A percentile compares a stretch with the other conserved stretches of the same genome.
These are phyloP conservation scores for Patella pellucida DNA, from an alignment of 2,888 invertebrate genomes.

Conservation along the genomic window DNA sequence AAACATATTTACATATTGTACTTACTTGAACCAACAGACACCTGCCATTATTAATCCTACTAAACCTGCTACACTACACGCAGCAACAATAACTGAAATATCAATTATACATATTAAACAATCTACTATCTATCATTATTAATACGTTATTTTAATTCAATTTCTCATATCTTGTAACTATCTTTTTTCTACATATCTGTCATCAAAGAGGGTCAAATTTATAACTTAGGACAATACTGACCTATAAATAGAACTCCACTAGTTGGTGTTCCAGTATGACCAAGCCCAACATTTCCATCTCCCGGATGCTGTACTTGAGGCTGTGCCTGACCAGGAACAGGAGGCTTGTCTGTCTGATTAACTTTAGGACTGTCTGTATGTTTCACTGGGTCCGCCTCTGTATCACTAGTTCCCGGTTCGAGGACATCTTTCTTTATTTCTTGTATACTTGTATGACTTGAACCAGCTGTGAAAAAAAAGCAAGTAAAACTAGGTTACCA, in stretches of 20 bases:
- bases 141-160: too few relatives aligned
- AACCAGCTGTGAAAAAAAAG: neutral
- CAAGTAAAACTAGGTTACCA: too few relatives aligned
- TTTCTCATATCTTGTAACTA: too few relatives aligned
- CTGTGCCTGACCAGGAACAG: neutral
- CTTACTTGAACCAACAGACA: slow-evolving; percentile 77
- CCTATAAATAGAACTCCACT: neutral
- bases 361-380: neutral
- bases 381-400: neutral
- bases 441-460: neutral
- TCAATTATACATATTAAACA: slow-evolving; percentile 8
- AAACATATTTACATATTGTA: slow-evolving; percentile 21
- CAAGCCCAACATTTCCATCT: neutral
- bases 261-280: neutral
- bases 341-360: neutral
- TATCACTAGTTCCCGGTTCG: neutral
- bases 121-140: neutral
- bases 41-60: slow-evolving; percentile 76
- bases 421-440: slow-evolving; percentile 19
- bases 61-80: slow-evolving; percentile 75
- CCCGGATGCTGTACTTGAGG: neutral
- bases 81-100: slow-evolving; percentile 75
- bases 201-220: neutral
- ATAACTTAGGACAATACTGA: neutral
- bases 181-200: neutral